A percentile compares a stretch with the other conserved stretches of the same genome.
phyloP scores from a whole-genome alignment of 2,888 invertebrate genomes.

The Brachynemurus nebulosus region DNA sequence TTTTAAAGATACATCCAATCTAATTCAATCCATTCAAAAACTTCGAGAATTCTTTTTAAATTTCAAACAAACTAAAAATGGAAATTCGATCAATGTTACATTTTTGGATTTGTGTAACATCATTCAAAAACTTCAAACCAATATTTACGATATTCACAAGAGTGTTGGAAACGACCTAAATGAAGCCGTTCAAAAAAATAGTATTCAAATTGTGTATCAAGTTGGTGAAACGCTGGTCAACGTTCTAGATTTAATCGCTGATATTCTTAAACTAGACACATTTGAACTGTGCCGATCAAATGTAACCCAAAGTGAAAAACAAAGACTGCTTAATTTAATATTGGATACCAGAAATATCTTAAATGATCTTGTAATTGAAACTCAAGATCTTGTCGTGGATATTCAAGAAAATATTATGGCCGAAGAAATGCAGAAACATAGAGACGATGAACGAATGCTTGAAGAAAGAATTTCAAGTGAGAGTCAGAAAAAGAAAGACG shows the following conservation, averaged over 20 bases:
- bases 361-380: constrained; percentile 1
- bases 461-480: too few relatives aligned
- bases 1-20: neutral
- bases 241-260: constrained; percentile 8
- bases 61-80: constrained; percentile 6
- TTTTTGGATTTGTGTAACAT: neutral
- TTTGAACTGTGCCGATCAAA: neutral
- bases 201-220: constrained; percentile 6
- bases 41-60: constrained; percentile 6
- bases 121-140: constrained; percentile 1
- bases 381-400: constrained; percentile 3
- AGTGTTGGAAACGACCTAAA: constrained; percentile 4
- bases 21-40: constrained; percentile 6
- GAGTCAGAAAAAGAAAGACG: too few relatives aligned
- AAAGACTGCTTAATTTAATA: neutral
- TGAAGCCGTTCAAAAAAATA: constrained; percentile 5
- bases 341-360: constrained; percentile 4
- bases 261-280: constrained; percentile 5
- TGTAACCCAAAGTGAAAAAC: neutral
- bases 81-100: neutral
- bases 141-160: constrained; percentile 2
- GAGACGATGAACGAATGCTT: too few relatives aligned
- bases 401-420: neutral
- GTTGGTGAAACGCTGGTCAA: constrained; percentile 6
- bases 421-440: neutral